Conservation (phyloP, 2,797 vertebrate genomes). For the Pampus argenteus region DNA sequence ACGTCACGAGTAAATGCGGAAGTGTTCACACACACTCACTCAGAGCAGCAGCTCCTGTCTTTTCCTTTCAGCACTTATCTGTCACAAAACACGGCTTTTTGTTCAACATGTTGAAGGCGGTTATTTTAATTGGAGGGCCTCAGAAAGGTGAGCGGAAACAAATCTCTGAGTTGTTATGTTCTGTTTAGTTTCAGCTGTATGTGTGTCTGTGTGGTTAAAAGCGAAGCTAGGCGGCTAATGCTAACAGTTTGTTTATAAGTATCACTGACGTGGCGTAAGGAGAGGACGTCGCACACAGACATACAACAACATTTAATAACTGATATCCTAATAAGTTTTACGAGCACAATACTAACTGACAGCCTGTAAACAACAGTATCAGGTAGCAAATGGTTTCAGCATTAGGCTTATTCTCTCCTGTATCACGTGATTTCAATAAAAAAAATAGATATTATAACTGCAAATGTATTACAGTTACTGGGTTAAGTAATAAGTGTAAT, state of each 20-base stretch:
- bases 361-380: background rate
- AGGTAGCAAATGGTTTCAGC: background rate
- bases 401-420: background rate
- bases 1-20: too few relatives aligned
- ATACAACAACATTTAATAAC: background rate
- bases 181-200: background rate
- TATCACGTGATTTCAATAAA: background rate
- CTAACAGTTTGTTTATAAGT: conserved; percentile 52
- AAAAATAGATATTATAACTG: background rate
- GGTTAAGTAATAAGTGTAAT: too few relatives aligned
- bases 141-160: conserved; percentile 89
- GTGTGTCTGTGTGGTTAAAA: background rate
- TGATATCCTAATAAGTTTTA: background rate
- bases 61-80: background rate
- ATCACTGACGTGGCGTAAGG: conserved; percentile 73
- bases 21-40: too few relatives aligned
- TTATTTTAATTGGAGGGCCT: conserved; percentile 94
- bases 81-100: background rate
- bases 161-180: accelerated
- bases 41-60: background rate
- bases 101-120: conserved; percentile 90
- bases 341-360: accelerated
- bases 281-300: background rate
- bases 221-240: conserved; percentile 44
- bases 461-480: background rate